These are phyloP conservation scores for Bergia sp. DNA, from an alignment of 92 coral and sea anemone species.

Conservation along the genomic window DNA sequence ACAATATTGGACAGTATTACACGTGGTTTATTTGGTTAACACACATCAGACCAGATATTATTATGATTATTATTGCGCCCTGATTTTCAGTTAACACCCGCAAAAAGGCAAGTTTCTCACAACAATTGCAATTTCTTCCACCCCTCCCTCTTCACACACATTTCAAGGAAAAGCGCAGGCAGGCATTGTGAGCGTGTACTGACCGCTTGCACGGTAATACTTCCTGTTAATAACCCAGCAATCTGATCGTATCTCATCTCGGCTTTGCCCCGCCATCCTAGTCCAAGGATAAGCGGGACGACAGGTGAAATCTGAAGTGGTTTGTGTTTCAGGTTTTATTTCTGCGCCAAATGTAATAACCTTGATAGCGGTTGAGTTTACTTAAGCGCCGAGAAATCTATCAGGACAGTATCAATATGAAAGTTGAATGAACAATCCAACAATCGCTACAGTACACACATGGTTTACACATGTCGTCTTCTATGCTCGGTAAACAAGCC, in stretches of 20 bases:
- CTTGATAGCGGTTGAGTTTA: conserved; percentile 41
- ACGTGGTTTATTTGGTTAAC: conserved; percentile 50
- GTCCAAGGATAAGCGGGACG: conserved; percentile 30
- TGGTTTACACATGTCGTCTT: conserved; percentile 43
- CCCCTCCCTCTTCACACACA: not conserved
- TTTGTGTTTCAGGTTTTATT: conserved; percentile 38
- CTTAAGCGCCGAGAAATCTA: conserved; percentile 43
- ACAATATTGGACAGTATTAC: conserved; percentile 44
- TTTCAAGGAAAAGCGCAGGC: conserved; percentile 28
- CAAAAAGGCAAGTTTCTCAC: conserved; percentile 1
- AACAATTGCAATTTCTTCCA: not conserved
- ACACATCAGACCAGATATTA: conserved; percentile 45
- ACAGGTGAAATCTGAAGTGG: conserved; percentile 49
- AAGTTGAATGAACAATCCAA: conserved; percentile 41
- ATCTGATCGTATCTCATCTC: conserved; percentile 22
- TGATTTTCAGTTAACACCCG: conserved; percentile 22
- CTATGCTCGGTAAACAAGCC: conserved; percentile 42
- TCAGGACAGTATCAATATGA: conserved; percentile 51
- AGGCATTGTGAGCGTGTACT: conserved; percentile 1
- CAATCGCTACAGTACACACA: conserved; percentile 46
- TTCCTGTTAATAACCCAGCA: conserved; percentile 48
- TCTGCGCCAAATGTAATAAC: conserved; percentile 47
- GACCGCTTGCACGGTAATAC: conserved; percentile 31
- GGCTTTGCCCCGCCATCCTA: conserved; percentile 5
- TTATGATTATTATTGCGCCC: conserved; percentile 7